Evolutionary conservation across 2,888 invertebrate genomes (phyloP), one percentile per base, ranked within the genome.

Genomic region (Cerceris rybyensis): DNA sequence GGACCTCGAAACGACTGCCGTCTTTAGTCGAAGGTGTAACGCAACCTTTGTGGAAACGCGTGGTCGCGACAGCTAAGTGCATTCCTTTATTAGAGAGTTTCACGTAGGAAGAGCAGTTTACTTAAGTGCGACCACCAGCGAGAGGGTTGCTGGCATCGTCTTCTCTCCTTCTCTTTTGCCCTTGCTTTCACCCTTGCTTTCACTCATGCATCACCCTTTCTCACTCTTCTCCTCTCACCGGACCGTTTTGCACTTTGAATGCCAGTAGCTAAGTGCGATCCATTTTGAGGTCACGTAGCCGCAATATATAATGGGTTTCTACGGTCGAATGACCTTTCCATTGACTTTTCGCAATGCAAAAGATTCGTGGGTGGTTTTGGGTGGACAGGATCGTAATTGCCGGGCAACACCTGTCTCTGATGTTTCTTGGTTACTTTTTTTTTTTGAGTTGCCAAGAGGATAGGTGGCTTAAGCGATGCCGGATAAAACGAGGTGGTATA

Each of bases 161-260:
- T 28, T 28, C 28, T 28, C 28, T 28, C 28, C 28, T n/a, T n/a
- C n/a, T n/a, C n/a, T n/a, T n/a, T n/a, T n/a, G n/a, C n/a, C n/a
- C n/a, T n/a, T n/a, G n/a, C n/a, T n/a, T n/a, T n/a, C n/a, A n/a
- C n/a, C n/a, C n/a, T n/a, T 28, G 28, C 28, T 28, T 28, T 28
- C 28, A 28, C 28, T 28, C 28, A 28, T 28, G 28, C 1, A 28
- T 28, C 4, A 1, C 4, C 28, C 28, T 28, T 28, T 28, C 28
- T 28, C 66, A 70, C 60, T 55, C 65, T 70, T 43, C 28, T 63
- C 66, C 49, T 16, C 42, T 58, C 54, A 39, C 42, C 55, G 58
- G 60, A 58, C 60, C 86, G 86, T 86, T 86, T 85, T 72, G 80
- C 78, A 80, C 85, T 80, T 85, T 82, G 86, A 80, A 81, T 76